Evolutionary conservation across 2,888 invertebrate species (phyloP).

Genomic region (Acanthopleura granulata): DNA sequence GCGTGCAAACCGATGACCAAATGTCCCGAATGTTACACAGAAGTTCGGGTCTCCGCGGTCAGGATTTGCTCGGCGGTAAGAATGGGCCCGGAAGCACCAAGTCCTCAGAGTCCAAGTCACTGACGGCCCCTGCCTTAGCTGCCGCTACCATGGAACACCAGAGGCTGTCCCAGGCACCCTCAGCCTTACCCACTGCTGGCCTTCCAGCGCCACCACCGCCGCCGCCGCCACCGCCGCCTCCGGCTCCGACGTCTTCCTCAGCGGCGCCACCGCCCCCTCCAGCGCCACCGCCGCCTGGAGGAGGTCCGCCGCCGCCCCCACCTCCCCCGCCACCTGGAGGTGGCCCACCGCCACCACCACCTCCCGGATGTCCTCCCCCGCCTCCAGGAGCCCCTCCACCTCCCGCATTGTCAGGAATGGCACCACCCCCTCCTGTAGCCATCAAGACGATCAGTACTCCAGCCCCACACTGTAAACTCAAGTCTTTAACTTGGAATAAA

Average conservation of each 20-base stretch:
- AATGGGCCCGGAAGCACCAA: background rate
- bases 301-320: slow-evolving; percentile 28
- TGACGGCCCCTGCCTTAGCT: slow-evolving; percentile 1
- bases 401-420: slow-evolving; percentile 23
- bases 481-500: slow-evolving; percentile 98
- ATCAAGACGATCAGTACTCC: slow-evolving; percentile 79
- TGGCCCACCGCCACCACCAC: slow-evolving; percentile 34
- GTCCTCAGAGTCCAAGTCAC: background rate
- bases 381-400: slow-evolving; percentile 33
- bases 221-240: slow-evolving; percentile 32
- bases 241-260: slow-evolving; percentile 59
- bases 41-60: background rate
- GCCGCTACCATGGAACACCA: background rate
- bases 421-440: slow-evolving; percentile 29
- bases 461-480: slow-evolving; percentile 94
- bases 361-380: slow-evolving; percentile 36
- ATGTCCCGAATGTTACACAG: background rate
- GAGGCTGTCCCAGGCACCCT: background rate
- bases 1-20: slow-evolving; percentile 20
- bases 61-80: background rate
- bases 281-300: slow-evolving; percentile 28
- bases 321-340: slow-evolving; percentile 32
- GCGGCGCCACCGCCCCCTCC: slow-evolving; percentile 29
- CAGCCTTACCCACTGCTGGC: slow-evolving; percentile 17
- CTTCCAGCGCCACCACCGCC: slow-evolving; percentile 27